These are phyloP conservation scores for Recurvirostra avosetta DNA, from an alignment of 2,113 vertebrate species.

Conservation along the genomic window DNA sequence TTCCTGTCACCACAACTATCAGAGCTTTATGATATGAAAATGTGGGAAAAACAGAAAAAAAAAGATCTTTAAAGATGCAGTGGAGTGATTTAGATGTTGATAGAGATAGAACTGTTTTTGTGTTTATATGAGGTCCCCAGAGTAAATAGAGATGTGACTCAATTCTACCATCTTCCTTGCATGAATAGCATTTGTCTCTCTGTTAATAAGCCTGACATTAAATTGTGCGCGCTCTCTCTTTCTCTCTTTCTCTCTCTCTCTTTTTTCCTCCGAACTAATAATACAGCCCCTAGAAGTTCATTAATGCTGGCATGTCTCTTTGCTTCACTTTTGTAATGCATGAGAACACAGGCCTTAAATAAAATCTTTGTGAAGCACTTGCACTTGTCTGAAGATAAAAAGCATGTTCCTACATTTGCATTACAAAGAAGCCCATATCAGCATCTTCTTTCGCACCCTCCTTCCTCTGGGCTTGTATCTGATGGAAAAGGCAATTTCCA, in stretches of 20 bases:
- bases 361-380: slow-evolving; percentile 64
- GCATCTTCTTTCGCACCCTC: slow-evolving; percentile 35
- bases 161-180: background rate
- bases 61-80: background rate
- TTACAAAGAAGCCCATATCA: slow-evolving; percentile 60
- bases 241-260: background rate
- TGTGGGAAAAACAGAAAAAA: background rate
- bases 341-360: slow-evolving; percentile 60
- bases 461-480: slow-evolving; percentile 48
- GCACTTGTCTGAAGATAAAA: slow-evolving; percentile 69
- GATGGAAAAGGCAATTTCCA: slow-evolving; percentile 60
- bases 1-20: slow-evolving; percentile 1
- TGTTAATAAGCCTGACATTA: slow-evolving; percentile 45
- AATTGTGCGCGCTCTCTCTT: background rate
- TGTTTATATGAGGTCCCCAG: slow-evolving; percentile 28
- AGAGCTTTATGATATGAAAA: slow-evolving; percentile 8
- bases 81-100: slow-evolving; percentile 1
- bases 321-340: slow-evolving; percentile 62
- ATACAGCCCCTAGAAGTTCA: slow-evolving; percentile 48
- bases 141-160: slow-evolving; percentile 36
- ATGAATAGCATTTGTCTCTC: slow-evolving; percentile 20
- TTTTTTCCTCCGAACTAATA: background rate
- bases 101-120: slow-evolving; percentile 7
- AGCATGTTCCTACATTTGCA: slow-evolving; percentile 62
- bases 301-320: slow-evolving; percentile 57